Percentiles rank a stretch among this genome's conserved stretches.
phyloP scores from a whole-genome alignment of 2,888 invertebrate genomes.

The Argynnis bischoffii region DNA sequence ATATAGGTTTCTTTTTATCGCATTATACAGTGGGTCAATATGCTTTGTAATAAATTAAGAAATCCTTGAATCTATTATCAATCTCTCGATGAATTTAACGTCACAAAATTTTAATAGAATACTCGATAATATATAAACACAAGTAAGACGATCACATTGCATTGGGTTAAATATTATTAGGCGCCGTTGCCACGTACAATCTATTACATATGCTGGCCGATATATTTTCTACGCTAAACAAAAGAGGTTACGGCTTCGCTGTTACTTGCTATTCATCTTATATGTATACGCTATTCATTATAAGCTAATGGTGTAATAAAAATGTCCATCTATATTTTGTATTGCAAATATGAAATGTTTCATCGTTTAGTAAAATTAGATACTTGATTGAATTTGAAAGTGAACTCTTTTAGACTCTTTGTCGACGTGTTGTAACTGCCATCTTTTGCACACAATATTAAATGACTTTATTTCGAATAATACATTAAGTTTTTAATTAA shows the following conservation, averaged over 20 bases:
- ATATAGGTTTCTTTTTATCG: no score
- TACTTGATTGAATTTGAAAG: neutral
- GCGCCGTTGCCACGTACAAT: constrained; percentile 33
- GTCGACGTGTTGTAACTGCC: no score
- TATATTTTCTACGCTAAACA: constrained; percentile 37
- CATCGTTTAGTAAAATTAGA: neutral
- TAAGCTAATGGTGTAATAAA: constrained; percentile 13
- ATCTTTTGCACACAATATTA: no score
- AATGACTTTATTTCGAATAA: no score
- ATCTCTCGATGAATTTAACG: neutral
- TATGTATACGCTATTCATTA: constrained; percentile 17
- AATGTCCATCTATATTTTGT: neutral
- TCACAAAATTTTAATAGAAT: constrained; percentile 2
- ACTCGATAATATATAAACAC: neutral
- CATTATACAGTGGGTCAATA: no score
- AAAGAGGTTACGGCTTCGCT: constrained; percentile 31
- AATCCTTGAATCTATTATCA: no score
- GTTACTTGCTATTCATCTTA: constrained; percentile 26
- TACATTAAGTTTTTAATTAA: no score
- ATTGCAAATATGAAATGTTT: neutral
- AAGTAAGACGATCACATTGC: neutral
- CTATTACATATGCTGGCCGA: constrained; percentile 33
- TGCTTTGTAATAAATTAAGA: no score
- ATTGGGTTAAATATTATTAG: constrained; percentile 34
- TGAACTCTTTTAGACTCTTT: neutral